Conservation (phyloP, 2,113 vertebrate species). For the Sitta europaea region DNA sequence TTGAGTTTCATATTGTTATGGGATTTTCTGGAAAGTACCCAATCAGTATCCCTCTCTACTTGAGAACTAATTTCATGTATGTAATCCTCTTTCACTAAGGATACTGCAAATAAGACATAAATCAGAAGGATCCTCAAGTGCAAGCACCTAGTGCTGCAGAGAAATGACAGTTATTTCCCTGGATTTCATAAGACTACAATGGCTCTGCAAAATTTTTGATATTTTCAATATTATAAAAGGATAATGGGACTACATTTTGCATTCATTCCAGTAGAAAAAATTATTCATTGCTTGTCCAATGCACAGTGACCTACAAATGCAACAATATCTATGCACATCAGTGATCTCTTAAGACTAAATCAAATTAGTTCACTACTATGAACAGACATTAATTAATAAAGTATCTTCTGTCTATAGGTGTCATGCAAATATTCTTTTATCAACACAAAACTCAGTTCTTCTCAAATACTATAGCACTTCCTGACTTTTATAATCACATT, state of each 20-base stretch:
- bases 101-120: neutral
- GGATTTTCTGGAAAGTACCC: neutral
- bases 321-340: neutral
- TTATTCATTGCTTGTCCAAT: neutral
- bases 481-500: neutral
- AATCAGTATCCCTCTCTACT: neutral
- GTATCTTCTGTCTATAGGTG: neutral
- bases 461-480: neutral
- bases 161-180: neutral
- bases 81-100: neutral
- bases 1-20: neutral
- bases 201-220: neutral
- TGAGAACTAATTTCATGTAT: neutral
- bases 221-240: neutral
- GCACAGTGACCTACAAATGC: neutral
- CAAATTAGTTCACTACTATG: neutral
- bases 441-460: neutral
- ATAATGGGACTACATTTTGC: neutral
- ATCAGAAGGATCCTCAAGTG: neutral
- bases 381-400: neutral
- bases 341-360: neutral
- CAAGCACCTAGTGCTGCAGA: neutral
- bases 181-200: neutral
- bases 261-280: neutral
- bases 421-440: neutral